phyloP scores from a whole-genome alignment of 2,797 vertebrate genomes.

The Chrosomus eos region DNA sequence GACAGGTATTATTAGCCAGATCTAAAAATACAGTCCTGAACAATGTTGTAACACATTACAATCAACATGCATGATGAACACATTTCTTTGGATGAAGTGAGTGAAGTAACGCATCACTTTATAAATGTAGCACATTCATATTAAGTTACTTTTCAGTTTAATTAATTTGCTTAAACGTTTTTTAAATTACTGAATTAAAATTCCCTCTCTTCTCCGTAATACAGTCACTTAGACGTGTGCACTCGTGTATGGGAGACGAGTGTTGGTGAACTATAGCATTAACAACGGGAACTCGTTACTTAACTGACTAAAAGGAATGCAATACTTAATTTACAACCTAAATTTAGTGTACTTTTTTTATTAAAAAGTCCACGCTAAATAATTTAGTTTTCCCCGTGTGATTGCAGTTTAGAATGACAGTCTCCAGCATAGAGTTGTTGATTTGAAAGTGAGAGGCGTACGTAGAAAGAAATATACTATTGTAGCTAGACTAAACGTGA shows the following conservation, averaged over 20 bases:
- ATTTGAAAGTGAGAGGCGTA: no score
- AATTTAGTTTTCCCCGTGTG: no score
- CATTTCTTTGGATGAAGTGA: background rate
- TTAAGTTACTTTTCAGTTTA: background rate
- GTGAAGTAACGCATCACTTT: background rate
- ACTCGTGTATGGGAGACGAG: background rate
- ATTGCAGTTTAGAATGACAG: no score
- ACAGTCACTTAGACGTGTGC: background rate
- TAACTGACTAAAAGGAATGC: no score
- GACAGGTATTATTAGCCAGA: conserved; percentile 22
- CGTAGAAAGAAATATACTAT: no score
- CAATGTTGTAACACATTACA: background rate
- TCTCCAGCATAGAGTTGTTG: no score
- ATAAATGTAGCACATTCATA: background rate
- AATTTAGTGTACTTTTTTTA: no score
- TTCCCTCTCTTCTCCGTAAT: background rate
- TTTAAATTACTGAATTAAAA: background rate
- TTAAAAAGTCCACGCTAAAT: no score
- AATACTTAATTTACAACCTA: no score
- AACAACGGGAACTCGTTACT: no score
- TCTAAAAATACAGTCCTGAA: background rate
- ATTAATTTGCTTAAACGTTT: background rate
- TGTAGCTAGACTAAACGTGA: no score
- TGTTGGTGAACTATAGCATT: no score
- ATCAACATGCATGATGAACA: background rate